These are phyloP conservation scores for Turdus rufiventris DNA, from an alignment of 2,113 vertebrate genomes.

Conservation along the genomic window DNA sequence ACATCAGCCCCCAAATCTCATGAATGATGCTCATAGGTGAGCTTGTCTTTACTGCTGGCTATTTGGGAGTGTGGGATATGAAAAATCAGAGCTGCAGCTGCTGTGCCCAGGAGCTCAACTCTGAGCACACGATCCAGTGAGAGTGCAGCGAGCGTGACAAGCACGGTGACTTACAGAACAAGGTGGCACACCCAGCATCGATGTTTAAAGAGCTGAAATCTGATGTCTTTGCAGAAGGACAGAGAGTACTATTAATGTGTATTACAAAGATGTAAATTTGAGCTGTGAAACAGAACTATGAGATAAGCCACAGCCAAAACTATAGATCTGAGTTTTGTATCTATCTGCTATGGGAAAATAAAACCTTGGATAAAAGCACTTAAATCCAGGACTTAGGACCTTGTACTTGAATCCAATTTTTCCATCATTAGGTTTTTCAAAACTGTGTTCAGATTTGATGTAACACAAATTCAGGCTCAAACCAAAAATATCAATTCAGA, in stretches of 20 bases:
- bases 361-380: not conserved
- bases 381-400: not conserved
- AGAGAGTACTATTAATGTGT: not conserved
- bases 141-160: not conserved
- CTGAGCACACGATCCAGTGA: not conserved
- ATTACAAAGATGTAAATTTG: not conserved
- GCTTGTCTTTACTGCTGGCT: not conserved
- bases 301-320: not conserved
- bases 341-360: not conserved
- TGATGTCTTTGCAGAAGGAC: slow-evolving; percentile 6
- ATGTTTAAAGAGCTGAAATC: not conserved
- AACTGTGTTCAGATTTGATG: not conserved
- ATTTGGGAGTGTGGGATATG: not conserved
- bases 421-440: not conserved
- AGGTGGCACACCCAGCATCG: not conserved
- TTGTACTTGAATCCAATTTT: not conserved
- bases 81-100: slow-evolving; percentile 14
- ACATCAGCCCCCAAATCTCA: not conserved
- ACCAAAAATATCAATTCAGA: not conserved
- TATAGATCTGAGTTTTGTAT: not conserved
- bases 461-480: not conserved
- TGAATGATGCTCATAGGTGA: not conserved
- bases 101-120: not conserved
- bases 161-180: slow-evolving; percentile 24
- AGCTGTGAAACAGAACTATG: not conserved